phyloP scores from a whole-genome alignment of 2,888 invertebrate species.

The Pomacea canaliculata region DNA sequence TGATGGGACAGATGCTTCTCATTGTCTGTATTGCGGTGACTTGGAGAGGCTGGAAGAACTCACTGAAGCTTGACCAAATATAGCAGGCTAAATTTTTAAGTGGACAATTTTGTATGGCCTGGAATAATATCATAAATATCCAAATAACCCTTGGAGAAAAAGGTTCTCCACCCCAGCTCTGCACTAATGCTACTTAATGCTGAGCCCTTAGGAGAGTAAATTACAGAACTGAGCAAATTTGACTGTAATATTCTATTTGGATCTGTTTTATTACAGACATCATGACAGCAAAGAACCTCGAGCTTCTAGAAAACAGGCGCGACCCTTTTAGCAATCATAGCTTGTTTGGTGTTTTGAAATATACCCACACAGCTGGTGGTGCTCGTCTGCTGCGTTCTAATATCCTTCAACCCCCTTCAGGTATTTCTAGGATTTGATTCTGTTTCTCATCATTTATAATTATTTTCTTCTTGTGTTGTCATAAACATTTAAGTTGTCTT shows the following conservation, averaged over 20 bases:
- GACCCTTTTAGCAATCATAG: slow-evolving; percentile 71
- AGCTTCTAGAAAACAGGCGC: slow-evolving; percentile 70
- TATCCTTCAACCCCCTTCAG: slow-evolving; percentile 78
- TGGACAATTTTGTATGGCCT: too few species aligned
- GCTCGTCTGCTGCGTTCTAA: slow-evolving; percentile 82
- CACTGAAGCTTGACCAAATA: too few species aligned
- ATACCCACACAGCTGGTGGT: slow-evolving; percentile 82
- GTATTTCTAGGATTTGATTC: not conserved
- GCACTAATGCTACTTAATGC: too few species aligned
- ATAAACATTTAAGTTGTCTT: not conserved
- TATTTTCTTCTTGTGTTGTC: not conserved
- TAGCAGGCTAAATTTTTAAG: too few species aligned
- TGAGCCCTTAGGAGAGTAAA: too few species aligned
- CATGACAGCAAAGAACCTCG: slow-evolving; percentile 82
- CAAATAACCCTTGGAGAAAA: too few species aligned
- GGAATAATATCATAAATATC: too few species aligned
- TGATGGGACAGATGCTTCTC: too few species aligned
- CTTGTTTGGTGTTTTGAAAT: slow-evolving; percentile 78
- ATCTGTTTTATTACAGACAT: slow-evolving; percentile 76
- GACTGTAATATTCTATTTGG: not conserved
- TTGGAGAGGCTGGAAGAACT: too few species aligned
- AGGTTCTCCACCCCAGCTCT: too few species aligned
- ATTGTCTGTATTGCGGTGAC: too few species aligned
- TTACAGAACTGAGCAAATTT: too few species aligned
- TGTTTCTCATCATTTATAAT: not conserved